phyloP scores from a whole-genome alignment of 1,140 invertebrate species.

The Stenopsyche tienmushanensis region DNA sequence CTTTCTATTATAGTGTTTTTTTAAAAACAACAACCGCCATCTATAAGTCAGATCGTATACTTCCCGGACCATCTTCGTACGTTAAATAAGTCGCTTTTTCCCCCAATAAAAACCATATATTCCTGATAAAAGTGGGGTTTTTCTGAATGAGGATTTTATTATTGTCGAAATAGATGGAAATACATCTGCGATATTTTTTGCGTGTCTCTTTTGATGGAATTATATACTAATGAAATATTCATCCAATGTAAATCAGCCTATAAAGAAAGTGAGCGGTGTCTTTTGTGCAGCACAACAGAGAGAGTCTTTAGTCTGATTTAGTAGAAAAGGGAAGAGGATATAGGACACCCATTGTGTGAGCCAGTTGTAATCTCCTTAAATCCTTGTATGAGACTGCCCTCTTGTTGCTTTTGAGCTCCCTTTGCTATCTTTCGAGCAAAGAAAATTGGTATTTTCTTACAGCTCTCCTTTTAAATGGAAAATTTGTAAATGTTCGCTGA shows the following conservation, averaged over 20 bases:
- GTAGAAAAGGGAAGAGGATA: conserved; percentile 28
- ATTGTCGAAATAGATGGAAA: no score
- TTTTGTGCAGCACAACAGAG: conserved; percentile 10
- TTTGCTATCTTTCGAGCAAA: conserved; percentile 9
- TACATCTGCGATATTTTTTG: no score
- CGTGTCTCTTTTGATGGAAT: no score
- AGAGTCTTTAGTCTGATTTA: conserved; percentile 24
- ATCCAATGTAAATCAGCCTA: background rate
- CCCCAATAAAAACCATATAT: no score
- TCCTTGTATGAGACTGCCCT: conserved; percentile 32
- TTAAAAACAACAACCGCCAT: no score
- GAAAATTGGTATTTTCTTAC: conserved; percentile 19
- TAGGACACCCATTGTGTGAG: conserved; percentile 30
- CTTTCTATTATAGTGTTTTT: no score
- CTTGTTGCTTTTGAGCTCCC: conserved; percentile 27
- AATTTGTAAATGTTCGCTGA: background rate
- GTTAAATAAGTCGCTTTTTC: no score
- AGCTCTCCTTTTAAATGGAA: background rate
- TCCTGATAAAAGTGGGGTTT: no score
- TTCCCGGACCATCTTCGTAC: no score
- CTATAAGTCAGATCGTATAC: no score
- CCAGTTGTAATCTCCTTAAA: conserved; percentile 39
- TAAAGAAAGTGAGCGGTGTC: conserved; percentile 22
- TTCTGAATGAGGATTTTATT: no score
- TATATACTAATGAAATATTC: background rate